Conservation (phyloP, 2,797 vertebrate genomes). For the Neoniphon sammara region DNA sequence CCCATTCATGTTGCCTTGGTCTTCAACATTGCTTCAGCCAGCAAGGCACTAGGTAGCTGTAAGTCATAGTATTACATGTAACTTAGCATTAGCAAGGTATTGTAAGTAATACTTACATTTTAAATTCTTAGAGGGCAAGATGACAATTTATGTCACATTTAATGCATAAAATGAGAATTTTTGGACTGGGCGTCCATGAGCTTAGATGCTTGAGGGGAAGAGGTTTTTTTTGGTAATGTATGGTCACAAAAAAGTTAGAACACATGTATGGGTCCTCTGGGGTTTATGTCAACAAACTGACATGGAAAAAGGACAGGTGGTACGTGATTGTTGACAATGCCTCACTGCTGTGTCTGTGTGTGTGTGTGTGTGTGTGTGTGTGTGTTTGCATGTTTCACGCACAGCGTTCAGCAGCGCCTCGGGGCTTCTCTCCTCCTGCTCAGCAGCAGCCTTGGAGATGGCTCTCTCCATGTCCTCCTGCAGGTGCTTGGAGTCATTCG, state of each 20-base stretch:
- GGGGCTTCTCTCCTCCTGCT: slow-evolving; percentile 90
- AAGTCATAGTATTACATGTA: not conserved
- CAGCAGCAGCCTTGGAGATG: slow-evolving; percentile 90
- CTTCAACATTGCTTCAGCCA: not conserved
- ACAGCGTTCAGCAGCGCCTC: slow-evolving; percentile 91
- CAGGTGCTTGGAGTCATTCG: slow-evolving; percentile 89
- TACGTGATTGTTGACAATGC: not conserved
- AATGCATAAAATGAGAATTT: not conserved
- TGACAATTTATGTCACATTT: not conserved
- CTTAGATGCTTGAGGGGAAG: not conserved
- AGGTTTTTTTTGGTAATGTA: not conserved
- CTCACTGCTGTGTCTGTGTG: too few relatives aligned
- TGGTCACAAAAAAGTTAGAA: not conserved
- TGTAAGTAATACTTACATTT: not conserved
- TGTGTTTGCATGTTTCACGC: slow-evolving; percentile 72
- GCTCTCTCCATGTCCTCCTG: slow-evolving; percentile 93
- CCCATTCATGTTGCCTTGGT: not conserved
- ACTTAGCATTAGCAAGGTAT: not conserved
- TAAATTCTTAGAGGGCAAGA: not conserved
- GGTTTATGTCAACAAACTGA: not conserved
- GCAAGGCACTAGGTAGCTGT: too few relatives aligned
- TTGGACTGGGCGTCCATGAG: not conserved
- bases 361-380: slow-evolving; percentile 1
- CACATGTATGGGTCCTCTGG: not conserved
- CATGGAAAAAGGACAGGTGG: not conserved